Evolutionary conservation across 2,888 invertebrate genomes (phyloP).

Genomic region (Palloptera scutellata): DNA sequence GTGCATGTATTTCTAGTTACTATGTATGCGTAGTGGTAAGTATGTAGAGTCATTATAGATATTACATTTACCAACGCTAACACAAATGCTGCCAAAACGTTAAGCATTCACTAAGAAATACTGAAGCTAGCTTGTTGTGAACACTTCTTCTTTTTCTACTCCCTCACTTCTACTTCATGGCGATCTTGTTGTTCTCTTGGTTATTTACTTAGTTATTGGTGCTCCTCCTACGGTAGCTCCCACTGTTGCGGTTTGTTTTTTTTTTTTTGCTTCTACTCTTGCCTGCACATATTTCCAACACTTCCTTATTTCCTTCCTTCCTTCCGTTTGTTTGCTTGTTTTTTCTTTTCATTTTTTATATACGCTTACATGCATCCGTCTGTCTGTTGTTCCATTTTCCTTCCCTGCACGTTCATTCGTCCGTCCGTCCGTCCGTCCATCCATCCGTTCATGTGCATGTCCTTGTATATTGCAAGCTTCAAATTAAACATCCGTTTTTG

Average conservation of each 20-base stretch:
- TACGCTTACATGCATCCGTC: not conserved
- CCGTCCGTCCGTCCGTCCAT: too few species aligned
- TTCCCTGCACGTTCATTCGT: too few species aligned
- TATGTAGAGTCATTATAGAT: too few species aligned
- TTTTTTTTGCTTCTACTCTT: not conserved
- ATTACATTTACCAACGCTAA: too few species aligned
- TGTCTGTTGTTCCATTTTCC: not conserved
- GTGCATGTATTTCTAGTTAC: too few species aligned
- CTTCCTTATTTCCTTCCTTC: not conserved
- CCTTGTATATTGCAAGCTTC: not conserved
- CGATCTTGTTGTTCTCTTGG: not conserved
- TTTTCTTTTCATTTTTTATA: not conserved
- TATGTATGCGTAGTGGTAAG: too few species aligned
- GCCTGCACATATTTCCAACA: slow-evolving; percentile 11
- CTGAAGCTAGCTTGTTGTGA: too few species aligned
- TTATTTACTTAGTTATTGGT: not conserved
- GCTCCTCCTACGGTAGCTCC: not conserved
- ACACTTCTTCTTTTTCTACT: too few species aligned
- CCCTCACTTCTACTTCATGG: too few species aligned
- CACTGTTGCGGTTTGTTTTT: not conserved
- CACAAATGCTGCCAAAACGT: too few species aligned
- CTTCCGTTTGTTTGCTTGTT: not conserved
- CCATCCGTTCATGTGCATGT: too few species aligned
- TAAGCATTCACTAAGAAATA: too few species aligned
- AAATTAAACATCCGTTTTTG: slow-evolving; percentile 19